Percentiles rank a stretch among this genome's conserved stretches.
Evolutionary conservation across 2,113 vertebrate genomes (phyloP).

Genomic region (Hippocampus guttulatus): DNA sequence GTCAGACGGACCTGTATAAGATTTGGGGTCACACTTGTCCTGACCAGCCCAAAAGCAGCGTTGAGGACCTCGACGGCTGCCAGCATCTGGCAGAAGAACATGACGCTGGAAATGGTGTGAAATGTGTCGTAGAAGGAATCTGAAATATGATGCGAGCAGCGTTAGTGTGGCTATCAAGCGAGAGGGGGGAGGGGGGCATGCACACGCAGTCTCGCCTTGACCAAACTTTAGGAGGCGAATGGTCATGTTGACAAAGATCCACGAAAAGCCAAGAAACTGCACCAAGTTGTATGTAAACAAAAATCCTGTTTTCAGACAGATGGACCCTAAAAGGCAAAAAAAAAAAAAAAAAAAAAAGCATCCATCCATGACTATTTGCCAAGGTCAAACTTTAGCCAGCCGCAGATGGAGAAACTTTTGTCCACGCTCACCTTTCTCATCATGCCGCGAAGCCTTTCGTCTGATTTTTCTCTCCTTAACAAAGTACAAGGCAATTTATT

Average conservation of each 20-base stretch:
- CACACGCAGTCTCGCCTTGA: conserved; percentile 74
- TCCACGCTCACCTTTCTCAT: conserved; percentile 80
- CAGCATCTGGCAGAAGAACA: conserved; percentile 95
- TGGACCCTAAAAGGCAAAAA: conserved; percentile 55
- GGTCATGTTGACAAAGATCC: conserved; percentile 96
- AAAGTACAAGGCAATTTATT: conserved; percentile 31
- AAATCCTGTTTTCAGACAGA: conserved; percentile 82
- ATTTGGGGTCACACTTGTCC: conserved; percentile 76
- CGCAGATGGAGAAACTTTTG: background rate
- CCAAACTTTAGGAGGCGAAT: conserved; percentile 87
- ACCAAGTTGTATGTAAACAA: conserved; percentile 91
- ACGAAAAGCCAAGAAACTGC: conserved; percentile 95
- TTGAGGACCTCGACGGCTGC: conserved; percentile 85
- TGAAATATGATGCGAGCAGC: conserved; percentile 43
- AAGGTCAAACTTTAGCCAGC: background rate
- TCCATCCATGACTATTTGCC: background rate
- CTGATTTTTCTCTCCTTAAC: conserved; percentile 83
- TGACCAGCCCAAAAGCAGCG: conserved; percentile 81
- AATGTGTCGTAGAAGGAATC: conserved; percentile 94
- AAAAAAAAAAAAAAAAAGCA: too few relatives aligned
- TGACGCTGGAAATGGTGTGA: conserved; percentile 83
- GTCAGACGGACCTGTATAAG: conserved; percentile 77
- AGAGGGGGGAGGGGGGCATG: background rate
- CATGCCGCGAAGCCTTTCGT: conserved; percentile 76
- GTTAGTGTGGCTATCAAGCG: background rate